Conservation (phyloP, 2,113 vertebrate genomes). For the Misgurnus anguillicaudatus region DNA sequence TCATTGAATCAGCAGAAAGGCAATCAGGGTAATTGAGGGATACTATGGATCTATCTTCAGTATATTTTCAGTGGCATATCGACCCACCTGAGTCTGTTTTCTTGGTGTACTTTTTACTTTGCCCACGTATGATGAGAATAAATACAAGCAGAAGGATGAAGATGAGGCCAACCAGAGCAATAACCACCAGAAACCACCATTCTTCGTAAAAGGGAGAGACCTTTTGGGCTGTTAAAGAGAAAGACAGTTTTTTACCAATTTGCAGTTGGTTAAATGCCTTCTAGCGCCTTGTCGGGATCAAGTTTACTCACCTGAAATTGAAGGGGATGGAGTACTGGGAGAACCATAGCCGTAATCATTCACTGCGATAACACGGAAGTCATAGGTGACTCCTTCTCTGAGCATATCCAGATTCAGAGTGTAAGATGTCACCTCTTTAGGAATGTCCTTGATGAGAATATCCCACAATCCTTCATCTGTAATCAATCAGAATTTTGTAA, state of each 20-base stretch:
- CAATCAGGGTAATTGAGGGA: conserved; percentile 59
- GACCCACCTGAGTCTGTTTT: conserved; percentile 89
- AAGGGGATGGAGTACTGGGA: conserved; percentile 91
- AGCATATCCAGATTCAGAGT: conserved; percentile 95
- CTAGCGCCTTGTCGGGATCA: not conserved
- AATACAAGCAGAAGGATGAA: conserved; percentile 96
- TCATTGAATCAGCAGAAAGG: conserved; percentile 40
- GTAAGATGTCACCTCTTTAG: conserved; percentile 95
- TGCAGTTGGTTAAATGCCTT: not conserved
- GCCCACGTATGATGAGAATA: conserved; percentile 93
- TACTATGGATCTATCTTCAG: conserved; percentile 35
- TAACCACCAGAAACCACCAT: conserved; percentile 98
- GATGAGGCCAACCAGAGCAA: conserved; percentile 94
- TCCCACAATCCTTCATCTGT: conserved; percentile 97
- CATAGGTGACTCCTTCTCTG: conserved; percentile 92
- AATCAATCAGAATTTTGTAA: not conserved
- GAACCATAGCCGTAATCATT: conserved; percentile 96
- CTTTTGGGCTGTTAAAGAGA: conserved; percentile 84
- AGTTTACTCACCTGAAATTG: conserved; percentile 85
- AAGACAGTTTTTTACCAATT: not conserved
- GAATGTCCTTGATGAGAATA: conserved; percentile 97
- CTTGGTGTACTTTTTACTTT: conserved; percentile 97
- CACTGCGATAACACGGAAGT: conserved; percentile 94
- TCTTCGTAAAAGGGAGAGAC: conserved; percentile 94
- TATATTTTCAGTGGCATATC: conserved; percentile 24